Evolutionary conservation across 2,797 vertebrate genomes (phyloP).

Genomic region (Vipera latastei): DNA sequence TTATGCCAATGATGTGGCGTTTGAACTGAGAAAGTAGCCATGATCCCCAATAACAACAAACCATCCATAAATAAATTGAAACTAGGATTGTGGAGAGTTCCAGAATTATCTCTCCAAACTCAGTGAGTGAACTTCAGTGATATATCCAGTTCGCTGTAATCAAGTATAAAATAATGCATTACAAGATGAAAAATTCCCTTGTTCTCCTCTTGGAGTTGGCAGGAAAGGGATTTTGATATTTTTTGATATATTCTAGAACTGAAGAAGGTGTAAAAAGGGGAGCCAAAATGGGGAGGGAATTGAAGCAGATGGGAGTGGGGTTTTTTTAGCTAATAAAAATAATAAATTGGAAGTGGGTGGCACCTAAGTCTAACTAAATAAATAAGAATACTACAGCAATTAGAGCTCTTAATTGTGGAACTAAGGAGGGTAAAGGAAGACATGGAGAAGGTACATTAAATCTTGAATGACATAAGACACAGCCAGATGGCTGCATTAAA

Average conservation of each 20-base stretch:
- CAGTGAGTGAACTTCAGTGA: background rate
- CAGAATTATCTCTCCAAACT: background rate
- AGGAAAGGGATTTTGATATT: background rate
- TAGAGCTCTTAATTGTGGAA: background rate
- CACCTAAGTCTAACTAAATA: background rate
- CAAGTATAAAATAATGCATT: background rate
- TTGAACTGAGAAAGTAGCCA: background rate
- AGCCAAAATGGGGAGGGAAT: background rate
- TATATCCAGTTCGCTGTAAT: background rate
- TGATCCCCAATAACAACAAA: background rate
- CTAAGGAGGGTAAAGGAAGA: background rate
- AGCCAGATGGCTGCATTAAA: background rate
- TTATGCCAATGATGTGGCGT: background rate
- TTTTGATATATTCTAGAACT: background rate
- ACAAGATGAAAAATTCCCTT: background rate
- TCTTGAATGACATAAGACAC: background rate
- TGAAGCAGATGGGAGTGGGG: background rate
- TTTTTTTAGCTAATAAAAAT: background rate
- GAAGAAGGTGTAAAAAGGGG: background rate
- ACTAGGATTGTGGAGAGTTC: background rate
- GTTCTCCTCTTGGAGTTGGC: background rate
- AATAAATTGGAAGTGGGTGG: background rate
- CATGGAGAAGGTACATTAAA: background rate
- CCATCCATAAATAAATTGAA: background rate
- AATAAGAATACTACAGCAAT: background rate